phyloP scores from a whole-genome alignment of 2,797 vertebrate genomes.

The Clarias laeviceps region DNA sequence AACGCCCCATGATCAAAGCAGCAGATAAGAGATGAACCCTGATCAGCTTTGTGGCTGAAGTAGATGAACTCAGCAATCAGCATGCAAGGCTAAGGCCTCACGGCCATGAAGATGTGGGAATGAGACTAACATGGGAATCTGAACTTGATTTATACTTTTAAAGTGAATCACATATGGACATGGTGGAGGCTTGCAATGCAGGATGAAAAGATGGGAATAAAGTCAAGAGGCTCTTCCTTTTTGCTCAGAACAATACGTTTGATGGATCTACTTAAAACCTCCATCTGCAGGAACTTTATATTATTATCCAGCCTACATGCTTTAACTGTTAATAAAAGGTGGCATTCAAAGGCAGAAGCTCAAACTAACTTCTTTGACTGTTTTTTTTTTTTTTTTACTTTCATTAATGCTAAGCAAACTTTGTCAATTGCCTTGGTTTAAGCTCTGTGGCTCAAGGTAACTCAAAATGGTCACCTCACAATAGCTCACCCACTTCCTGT shows the following conservation, averaged over 20 bases:
- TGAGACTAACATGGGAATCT: neutral
- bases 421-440: neutral
- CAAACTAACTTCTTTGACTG: neutral
- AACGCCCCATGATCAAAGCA: neutral
- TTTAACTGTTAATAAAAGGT: neutral
- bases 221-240: neutral
- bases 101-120: neutral
- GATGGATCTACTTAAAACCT: neutral
- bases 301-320: neutral
- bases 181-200: neutral
- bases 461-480: neutral
- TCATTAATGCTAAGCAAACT: neutral
- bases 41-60: neutral
- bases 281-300: neutral
- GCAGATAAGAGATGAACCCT: slow-evolving; percentile 14
- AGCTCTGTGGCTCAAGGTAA: neutral
- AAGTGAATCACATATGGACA: neutral
- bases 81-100: neutral
- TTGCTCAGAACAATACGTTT: neutral
- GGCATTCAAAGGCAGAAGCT: neutral
- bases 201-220: neutral
- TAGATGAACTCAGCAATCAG: neutral
- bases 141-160: neutral
- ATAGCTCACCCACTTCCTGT: neutral
- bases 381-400: neutral